phyloP scores from a whole-genome alignment of 2,797 vertebrate genomes.

The Typhlichthys eigenmanni region DNA sequence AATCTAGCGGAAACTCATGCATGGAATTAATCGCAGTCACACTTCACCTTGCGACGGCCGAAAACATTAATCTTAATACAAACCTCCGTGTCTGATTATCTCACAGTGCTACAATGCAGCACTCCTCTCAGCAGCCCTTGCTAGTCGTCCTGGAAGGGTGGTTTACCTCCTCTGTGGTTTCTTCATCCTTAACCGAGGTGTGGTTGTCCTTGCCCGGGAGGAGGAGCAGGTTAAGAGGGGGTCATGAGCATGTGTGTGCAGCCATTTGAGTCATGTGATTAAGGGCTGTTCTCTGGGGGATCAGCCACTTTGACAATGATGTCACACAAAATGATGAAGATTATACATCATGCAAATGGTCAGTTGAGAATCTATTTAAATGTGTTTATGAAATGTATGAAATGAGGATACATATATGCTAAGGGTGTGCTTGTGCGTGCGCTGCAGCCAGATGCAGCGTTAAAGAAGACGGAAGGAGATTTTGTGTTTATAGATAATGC shows the following conservation, averaged over 20 bases:
- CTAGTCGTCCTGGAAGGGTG: background rate
- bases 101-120: background rate
- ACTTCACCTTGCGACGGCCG: conserved; percentile 33
- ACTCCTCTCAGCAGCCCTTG: background rate
- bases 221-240: too few relatives aligned
- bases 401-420: background rate
- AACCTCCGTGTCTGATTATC: background rate
- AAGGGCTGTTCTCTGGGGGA: too few relatives aligned
- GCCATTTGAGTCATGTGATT: too few relatives aligned
- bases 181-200: too few relatives aligned
- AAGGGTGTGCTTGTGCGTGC: conserved; percentile 12
- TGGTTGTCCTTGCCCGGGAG: too few relatives aligned
- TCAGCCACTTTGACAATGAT: too few relatives aligned
- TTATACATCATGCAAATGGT: too few relatives aligned
- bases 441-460: conserved; percentile 38
- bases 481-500: conserved; percentile 66
- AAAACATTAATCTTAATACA: background rate
- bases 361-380: too few relatives aligned
- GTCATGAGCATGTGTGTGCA: too few relatives aligned
- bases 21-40: conserved; percentile 46
- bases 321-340: too few relatives aligned
- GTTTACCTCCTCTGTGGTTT: too few relatives aligned
- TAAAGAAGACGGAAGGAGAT: conserved; percentile 32
- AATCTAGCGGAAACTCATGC: conserved; percentile 42
- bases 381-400: too few relatives aligned